Conservation (phyloP, 2,113 vertebrate genomes). For the Heliornis fulica region DNA sequence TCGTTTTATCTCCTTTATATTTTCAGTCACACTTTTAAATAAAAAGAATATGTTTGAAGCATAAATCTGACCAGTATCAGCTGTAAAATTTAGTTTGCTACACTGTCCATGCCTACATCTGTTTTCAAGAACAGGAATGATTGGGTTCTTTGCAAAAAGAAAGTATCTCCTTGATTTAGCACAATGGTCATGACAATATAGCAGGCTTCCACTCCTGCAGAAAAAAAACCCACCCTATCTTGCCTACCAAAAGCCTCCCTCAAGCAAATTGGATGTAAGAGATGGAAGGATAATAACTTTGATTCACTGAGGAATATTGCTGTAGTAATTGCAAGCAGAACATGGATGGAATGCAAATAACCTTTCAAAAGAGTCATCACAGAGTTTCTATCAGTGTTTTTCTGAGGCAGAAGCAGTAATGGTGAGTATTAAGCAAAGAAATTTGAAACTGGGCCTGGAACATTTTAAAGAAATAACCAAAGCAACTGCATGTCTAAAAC, state of each 20-base stretch:
- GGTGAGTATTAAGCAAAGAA: background rate
- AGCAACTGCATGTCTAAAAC: background rate
- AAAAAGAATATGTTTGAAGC: constrained; percentile 6
- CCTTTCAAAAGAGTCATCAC: background rate
- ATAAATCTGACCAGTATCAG: constrained; percentile 33
- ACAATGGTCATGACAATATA: background rate
- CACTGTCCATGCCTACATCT: background rate
- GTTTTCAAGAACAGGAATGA: constrained; percentile 9
- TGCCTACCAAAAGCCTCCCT: background rate
- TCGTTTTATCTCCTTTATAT: background rate
- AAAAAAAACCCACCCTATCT: background rate
- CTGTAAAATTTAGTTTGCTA: constrained; percentile 3
- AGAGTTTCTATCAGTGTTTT: background rate
- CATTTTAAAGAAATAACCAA: constrained; percentile 8
- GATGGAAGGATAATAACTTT: constrained; percentile 9
- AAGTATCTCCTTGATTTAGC: constrained; percentile 1
- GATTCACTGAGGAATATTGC: constrained; percentile 27
- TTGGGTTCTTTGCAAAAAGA: background rate
- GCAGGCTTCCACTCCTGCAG: background rate
- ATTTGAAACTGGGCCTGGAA: constrained; percentile 5
- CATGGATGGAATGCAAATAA: constrained; percentile 22
- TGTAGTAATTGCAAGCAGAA: constrained; percentile 16
- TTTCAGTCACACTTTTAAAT: constrained; percentile 18
- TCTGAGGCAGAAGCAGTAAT: background rate
- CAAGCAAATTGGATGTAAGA: background rate